Base-by-base conservation (phyloP, 2,888 invertebrate species). In the Aphidius colemani region DNA sequence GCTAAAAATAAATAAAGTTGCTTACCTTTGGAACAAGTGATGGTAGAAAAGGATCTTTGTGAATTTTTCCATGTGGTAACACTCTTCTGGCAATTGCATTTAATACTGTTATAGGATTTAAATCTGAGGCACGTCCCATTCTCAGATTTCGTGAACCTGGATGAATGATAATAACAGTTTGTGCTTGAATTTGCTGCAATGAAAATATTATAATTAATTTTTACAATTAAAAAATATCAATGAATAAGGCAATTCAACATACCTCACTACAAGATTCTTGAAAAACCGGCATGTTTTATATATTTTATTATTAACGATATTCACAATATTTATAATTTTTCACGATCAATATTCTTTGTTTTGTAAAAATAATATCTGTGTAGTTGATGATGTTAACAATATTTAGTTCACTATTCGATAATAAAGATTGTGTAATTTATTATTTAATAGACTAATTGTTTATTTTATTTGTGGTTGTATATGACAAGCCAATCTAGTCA, bases 131-230 rank as follows among this genome's bases (percentile, higher is more conserved):
- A 72, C 94, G 85, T 1, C 97, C 97, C 77, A 97, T 92, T 67
- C 96, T 86, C 39, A 97, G 86, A 81, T 94, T 91, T 56, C 92
- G 87, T 0, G 96, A 97, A 7, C 97, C 97, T 18, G 97, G 96
- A 78, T 97, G 96, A 63, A 97, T 95, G n/a, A 97, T 91, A 65
- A 98, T 91, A 50, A 94, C 92, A 66, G 91, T 90, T 74, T 92
- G 90, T 0, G 93, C 89, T 73, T 91, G 90, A 68, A 90, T 88
- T 80, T 89, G 89, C 84, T 90, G 82, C 68, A 85, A 85, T 69
- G 30, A 51, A 57, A 56, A 66, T 66, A 59, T 43, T 44, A 6
- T 30, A 30, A 45, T 48, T 43, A 55, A 53, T 48, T 9, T 56
- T 3, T 48, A 57, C 58, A 39, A 13, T 10, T 46, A 18, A 60